Conservation (phyloP, 2,113 vertebrate species). For the Tretioscincus oriximinensis region DNA sequence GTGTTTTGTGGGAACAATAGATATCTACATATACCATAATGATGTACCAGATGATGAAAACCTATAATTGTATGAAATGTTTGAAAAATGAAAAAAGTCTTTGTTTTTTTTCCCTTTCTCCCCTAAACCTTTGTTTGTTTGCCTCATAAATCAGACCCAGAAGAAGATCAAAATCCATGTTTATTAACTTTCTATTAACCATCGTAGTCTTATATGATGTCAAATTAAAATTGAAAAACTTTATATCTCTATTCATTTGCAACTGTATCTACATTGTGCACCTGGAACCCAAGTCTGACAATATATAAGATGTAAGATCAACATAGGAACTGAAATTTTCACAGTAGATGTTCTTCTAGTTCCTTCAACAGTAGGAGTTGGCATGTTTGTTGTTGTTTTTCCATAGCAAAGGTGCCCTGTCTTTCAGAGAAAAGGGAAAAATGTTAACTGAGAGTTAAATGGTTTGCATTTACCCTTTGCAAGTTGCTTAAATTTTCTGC, state of each 20-base stretch:
- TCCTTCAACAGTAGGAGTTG: slow-evolving; percentile 16
- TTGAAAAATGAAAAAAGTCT: too few relatives aligned
- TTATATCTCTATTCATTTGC: background rate
- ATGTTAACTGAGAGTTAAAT: background rate
- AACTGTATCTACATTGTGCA: slow-evolving; percentile 10
- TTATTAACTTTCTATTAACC: background rate
- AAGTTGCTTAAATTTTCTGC: slow-evolving; percentile 56
- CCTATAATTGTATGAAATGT: too few relatives aligned
- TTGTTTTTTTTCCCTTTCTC: too few relatives aligned
- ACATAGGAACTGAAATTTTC: background rate
- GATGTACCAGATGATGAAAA: too few relatives aligned
- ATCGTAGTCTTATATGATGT: background rate
- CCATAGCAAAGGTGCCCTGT: slow-evolving; percentile 20
- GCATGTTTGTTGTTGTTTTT: background rate
- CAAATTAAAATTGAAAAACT: background rate
- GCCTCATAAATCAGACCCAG: background rate
- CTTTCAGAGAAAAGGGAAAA: slow-evolving; percentile 34
- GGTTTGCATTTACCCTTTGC: slow-evolving; percentile 24
- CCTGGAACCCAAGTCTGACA: background rate
- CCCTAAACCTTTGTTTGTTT: too few relatives aligned
- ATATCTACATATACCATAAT: too few relatives aligned
- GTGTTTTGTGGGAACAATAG: too few relatives aligned
- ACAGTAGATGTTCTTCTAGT: slow-evolving; percentile 27
- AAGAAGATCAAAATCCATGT: background rate
- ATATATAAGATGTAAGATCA: slow-evolving; percentile 14